Evolutionary conservation across 1,140 invertebrate species (phyloP).

Genomic region (Aphidius gifuensis): DNA sequence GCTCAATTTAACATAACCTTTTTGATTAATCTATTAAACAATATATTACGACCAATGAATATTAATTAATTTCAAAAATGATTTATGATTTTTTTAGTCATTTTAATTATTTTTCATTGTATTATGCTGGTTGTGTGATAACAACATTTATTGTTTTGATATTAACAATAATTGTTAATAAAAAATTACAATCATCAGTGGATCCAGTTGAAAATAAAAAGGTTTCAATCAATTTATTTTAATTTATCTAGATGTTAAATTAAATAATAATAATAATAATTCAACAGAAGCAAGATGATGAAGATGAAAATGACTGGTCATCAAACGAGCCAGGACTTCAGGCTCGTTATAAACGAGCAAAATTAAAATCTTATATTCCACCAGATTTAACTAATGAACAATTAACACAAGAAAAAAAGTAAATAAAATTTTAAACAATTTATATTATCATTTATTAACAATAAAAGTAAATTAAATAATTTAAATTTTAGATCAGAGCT

Average conservation of each 20-base stretch:
- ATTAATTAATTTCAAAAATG: too few relatives aligned
- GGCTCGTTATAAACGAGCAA: conserved; percentile 6
- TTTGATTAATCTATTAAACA: too few relatives aligned
- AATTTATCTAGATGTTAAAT: background rate
- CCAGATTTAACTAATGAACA: conserved; percentile 9
- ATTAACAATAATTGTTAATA: too few relatives aligned
- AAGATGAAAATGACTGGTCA: background rate
- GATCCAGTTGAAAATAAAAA: too few relatives aligned
- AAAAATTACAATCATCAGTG: too few relatives aligned
- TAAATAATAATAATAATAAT: conserved; percentile 1
- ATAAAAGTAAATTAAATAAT: background rate
- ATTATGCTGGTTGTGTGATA: too few relatives aligned
- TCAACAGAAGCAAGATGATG: background rate
- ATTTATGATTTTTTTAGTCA: too few relatives aligned
- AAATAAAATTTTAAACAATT: background rate
- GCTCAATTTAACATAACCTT: too few relatives aligned
- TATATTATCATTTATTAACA: background rate
- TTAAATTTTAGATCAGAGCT: conserved; percentile 30
- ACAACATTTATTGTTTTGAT: too few relatives aligned
- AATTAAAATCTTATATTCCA: background rate
- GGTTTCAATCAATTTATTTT: too few relatives aligned
- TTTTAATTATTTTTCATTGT: too few relatives aligned
- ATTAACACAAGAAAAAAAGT: conserved; percentile 2
- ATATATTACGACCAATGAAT: too few relatives aligned
- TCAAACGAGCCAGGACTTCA: background rate